Conservation (phyloP, 2,113 vertebrate species). For the Strigops habroptila region DNA sequence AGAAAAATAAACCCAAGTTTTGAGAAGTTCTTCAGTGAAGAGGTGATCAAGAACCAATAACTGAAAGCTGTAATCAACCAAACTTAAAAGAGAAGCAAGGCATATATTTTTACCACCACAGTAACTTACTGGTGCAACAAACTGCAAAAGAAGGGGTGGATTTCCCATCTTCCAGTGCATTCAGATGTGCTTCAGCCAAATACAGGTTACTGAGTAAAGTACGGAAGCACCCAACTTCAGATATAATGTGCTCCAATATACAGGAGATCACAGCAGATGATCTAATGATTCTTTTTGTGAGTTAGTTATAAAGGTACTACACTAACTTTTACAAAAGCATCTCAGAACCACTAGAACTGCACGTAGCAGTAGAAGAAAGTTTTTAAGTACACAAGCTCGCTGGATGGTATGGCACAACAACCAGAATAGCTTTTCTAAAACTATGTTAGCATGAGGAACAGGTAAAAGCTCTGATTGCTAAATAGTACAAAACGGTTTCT, state of each 20-base stretch:
- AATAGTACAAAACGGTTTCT: neutral
- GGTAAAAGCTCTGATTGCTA: neutral
- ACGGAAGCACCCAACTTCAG: neutral
- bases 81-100: neutral
- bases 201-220: neutral
- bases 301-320: neutral
- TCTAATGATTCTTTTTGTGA: neutral
- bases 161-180: neutral
- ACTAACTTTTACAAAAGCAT: neutral
- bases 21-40: neutral
- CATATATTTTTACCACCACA: neutral
- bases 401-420: neutral
- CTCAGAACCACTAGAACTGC: neutral
- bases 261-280: neutral
- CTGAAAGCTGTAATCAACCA: neutral
- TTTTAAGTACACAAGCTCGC: neutral
- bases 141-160: neutral
- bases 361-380: neutral
- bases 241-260: neutral
- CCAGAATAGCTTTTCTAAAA: neutral
- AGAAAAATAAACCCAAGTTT: neutral
- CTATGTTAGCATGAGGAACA: neutral
- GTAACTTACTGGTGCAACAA: neutral
- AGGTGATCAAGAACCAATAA: neutral
- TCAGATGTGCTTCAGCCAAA: neutral